Base-by-base conservation (phyloP, 2,113 vertebrate genomes). In the Phrynosoma platyrhinos region DNA sequence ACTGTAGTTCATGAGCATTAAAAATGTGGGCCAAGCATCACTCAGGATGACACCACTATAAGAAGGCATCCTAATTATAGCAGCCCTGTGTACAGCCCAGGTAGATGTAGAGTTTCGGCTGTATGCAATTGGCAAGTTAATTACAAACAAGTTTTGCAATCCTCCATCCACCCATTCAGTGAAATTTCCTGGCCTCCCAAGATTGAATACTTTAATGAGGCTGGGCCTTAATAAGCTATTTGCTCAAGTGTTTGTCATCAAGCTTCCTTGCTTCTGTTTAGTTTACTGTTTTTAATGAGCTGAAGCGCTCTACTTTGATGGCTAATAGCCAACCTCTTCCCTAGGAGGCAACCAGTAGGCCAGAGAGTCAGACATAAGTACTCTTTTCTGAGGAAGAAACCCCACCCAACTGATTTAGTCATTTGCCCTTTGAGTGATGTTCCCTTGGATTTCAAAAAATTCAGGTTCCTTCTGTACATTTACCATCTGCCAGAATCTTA, bases 71-170 rank as follows among this genome's bases (percentile, higher is more conserved):
- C 5, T 82, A 2, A 8, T n/a, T 82, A 86, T 52, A 53, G 86
- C 32, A 86, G 82, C 20, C 14, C 3, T 42, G 25, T 71, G 75
- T 25, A 53, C 55, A 30, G 52, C 58, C 81, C 79, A 84, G 78
- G 84, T 72, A 85, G 86, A 77, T 32, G 85, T 53, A 62, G 84
- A 79, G 81, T 85, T 87, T 87, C 71, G n/a, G 32, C 74, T 23
- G 7, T 74, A 36, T 0, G 64, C 84, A 92, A 53, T 47, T 6
- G 40, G 36, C 72, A 91, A 90, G 90, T 91, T 95, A 80, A 92
- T 88, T 69, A 40, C 78, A 0, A 55, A 47, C 3, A 62, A 87
- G 68, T 30, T 90, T 78, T 52, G 64, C 80, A n/a, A 27, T 5
- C 83, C 68, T 79, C 77, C 53, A 2, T 18, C 47, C 52, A 87